Evolutionary conservation across 2,888 invertebrate species (phyloP), one percentile per base, ranked within the genome.

Genomic region (Syritta pipiens): DNA sequence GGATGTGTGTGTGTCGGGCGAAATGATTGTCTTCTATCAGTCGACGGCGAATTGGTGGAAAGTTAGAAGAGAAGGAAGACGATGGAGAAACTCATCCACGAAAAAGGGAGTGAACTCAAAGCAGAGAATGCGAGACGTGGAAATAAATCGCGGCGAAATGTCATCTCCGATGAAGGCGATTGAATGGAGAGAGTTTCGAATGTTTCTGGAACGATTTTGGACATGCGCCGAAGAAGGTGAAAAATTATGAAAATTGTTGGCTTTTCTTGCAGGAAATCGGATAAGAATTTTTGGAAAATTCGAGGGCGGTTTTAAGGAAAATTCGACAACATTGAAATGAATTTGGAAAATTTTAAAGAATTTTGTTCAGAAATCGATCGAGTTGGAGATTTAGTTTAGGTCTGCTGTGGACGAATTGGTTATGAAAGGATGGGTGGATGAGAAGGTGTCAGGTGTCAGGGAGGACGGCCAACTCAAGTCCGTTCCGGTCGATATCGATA

Each of bases 141-240:
- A 14, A 24, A 24, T 19, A n/a, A 6, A 35, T n/a, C 10, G 32
- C 2, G 7, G 1, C 20, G 7, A 40, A 42, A 40, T 40, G 24
- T 10, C 4, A 24, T 35, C 22, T 19, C n/a, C 19, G n/a, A 32
- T 32, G 7, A 7, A 48, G 20, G 32, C 7, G 32, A 51, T 51
- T 20, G 30, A 62, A 35, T 62, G 69, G 53, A 71, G 60, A 62
- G 69, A n/a, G n/a, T n/a, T n/a, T n/a, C n/a, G n/a, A 60, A 24
- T 17, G 9, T 14, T 48, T 51, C 51, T 69, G 60, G 51, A 69
- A 69, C 17, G 24, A 14, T 28, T 22, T 46, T 12, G 37, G 53
- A 6, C 69, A 69, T 69, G 69, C 69, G 69, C 69, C 12, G 1
- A 28, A 53, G 24, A 46, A 51, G 28, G 46, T 53, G 35, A 59